phyloP scores from a whole-genome alignment of 1,140 invertebrate species.

The Scaptomyza pallida region DNA sequence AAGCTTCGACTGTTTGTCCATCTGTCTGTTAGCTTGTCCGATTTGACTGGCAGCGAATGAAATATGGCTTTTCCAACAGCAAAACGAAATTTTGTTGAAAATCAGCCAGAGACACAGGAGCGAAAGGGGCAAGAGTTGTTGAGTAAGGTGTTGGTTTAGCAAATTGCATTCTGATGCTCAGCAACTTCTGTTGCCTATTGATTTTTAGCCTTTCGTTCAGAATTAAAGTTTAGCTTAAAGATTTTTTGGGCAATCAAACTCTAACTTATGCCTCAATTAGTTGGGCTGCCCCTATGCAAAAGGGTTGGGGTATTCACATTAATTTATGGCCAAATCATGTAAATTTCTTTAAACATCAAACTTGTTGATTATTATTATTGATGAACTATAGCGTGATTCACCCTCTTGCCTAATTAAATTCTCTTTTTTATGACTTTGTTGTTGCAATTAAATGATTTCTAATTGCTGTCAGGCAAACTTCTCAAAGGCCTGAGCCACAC shows the following conservation, averaged over 20 bases:
- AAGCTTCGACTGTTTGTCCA: constrained; percentile 57
- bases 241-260: constrained; percentile 30
- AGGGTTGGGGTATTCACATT: constrained; percentile 40
- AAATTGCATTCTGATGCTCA: constrained; percentile 76
- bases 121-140: neutral
- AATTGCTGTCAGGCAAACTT: constrained; percentile 60
- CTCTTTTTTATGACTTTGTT: constrained; percentile 74
- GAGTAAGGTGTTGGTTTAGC: constrained; percentile 60
- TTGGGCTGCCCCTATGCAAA: constrained; percentile 44
- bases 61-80: constrained; percentile 67
- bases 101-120: constrained; percentile 36
- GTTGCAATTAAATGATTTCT: constrained; percentile 80
- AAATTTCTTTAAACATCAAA: constrained; percentile 63
- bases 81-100: constrained; percentile 57
- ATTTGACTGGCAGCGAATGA: constrained; percentile 81
- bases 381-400: constrained; percentile 51
- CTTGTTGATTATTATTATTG: constrained; percentile 67
- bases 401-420: constrained; percentile 42
- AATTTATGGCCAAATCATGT: constrained; percentile 77
- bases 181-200: constrained; percentile 73
- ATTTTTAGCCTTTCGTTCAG: constrained; percentile 45
- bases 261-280: constrained; percentile 40
- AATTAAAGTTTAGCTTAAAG: constrained; percentile 39
- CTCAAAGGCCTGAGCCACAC: constrained; percentile 16
- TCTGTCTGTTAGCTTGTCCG: constrained; percentile 77